Conservation (phyloP, 2,113 vertebrate genomes). For the Heterotis niloticus region DNA sequence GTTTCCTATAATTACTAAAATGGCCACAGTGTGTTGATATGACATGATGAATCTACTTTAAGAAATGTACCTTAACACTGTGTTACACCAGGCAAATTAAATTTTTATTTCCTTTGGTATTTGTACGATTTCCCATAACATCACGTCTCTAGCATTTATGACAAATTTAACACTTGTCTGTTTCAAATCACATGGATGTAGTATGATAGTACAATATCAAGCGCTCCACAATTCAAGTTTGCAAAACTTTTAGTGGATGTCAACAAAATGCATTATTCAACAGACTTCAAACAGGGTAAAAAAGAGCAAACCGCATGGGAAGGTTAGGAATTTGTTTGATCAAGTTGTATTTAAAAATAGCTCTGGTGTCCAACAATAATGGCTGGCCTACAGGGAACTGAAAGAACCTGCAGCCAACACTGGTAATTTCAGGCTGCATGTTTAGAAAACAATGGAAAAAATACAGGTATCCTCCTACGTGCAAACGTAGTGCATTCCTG, state of each 20-base stretch:
- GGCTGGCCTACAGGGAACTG: neutral
- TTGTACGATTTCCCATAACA: too few relatives aligned
- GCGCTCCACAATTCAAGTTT: constrained; percentile 5
- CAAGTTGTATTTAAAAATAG: constrained; percentile 15
- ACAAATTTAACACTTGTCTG: neutral
- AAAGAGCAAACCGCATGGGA: constrained; percentile 7
- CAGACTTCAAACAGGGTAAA: constrained; percentile 28
- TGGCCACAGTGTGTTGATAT: too few relatives aligned
- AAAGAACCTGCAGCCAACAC: neutral
- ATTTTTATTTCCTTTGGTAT: too few relatives aligned
- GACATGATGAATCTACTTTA: too few relatives aligned
- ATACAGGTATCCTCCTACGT: too few relatives aligned
- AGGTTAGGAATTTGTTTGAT: constrained; percentile 22
- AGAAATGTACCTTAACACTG: too few relatives aligned
- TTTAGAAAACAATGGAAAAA: too few relatives aligned
- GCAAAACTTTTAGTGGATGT: constrained; percentile 32
- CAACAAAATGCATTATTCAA: constrained; percentile 35
- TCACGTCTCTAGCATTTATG: neutral
- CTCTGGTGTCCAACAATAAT: constrained; percentile 29
- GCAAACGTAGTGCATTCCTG: too few relatives aligned
- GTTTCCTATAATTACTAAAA: too few relatives aligned
- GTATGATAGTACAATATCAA: constrained; percentile 11
- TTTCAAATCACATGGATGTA: constrained; percentile 13
- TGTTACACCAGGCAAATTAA: too few relatives aligned
- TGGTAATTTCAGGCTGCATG: too few relatives aligned